Percentiles rank a stretch among this genome's conserved stretches.
phyloP scores from a whole-genome alignment of 1,140 invertebrate genomes.

The Drosophila oshimai region DNA sequence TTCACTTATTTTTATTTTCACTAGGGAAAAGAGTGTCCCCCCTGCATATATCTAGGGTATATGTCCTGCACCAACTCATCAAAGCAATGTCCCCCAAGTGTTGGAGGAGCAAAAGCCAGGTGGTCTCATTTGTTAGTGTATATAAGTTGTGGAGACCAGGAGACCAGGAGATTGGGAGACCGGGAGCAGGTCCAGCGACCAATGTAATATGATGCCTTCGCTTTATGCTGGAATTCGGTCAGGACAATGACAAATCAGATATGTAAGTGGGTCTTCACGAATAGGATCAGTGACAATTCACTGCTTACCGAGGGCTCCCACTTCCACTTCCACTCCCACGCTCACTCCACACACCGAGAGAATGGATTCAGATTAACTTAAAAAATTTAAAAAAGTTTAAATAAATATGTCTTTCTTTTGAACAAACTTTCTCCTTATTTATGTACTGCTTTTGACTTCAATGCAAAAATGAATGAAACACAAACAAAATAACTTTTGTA shows the following conservation, averaged over 20 bases:
- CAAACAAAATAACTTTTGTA: too few relatives aligned
- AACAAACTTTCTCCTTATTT: too few relatives aligned
- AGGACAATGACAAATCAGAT: conserved; percentile 66
- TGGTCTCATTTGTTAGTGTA: conserved; percentile 65
- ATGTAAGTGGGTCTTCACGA: conserved; percentile 62
- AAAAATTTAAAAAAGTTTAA: too few relatives aligned
- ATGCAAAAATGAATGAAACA: too few relatives aligned
- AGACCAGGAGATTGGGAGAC: not conserved
- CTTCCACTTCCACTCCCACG: too few relatives aligned
- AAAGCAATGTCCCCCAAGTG: not conserved
- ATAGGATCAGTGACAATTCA: conserved; percentile 48
- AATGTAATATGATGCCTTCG: conserved; percentile 51
- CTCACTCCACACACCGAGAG: too few relatives aligned
- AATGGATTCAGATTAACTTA: too few relatives aligned
- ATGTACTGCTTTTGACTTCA: too few relatives aligned
- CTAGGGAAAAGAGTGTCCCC: too few relatives aligned
- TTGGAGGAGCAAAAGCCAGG: conserved; percentile 32
- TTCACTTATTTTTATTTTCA: too few relatives aligned
- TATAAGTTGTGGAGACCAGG: not conserved
- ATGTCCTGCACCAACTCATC: not conserved
- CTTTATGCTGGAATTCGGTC: conserved; percentile 21
- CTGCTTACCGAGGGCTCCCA: not conserved
- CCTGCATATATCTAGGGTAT: too few relatives aligned
- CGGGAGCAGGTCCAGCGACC: conserved; percentile 21
- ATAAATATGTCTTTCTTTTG: too few relatives aligned